Percentiles rank a stretch among this genome's conserved stretches.
Evolutionary conservation across 1,140 invertebrate genomes (phyloP).

Genomic region (Trichonephila clavipes): DNA sequence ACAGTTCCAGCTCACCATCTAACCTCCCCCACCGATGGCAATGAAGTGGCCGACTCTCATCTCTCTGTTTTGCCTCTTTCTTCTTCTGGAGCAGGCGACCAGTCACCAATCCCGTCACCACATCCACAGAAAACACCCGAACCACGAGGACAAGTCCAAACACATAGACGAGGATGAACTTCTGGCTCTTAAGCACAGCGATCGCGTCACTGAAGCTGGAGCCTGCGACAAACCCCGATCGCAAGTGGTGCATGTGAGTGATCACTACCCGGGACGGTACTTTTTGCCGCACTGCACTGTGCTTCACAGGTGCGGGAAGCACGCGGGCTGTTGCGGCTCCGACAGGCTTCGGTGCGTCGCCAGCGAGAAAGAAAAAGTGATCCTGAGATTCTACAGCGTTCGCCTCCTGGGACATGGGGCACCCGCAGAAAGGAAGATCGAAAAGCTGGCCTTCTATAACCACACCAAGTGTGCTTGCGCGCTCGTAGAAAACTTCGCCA

Average conservation of each 20-base stretch:
- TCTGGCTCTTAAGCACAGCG: conserved; percentile 76
- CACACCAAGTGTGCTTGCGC: conserved; percentile 77
- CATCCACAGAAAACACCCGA: neutral
- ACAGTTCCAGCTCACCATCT: neutral
- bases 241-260: conserved; percentile 74
- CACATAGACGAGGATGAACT: neutral
- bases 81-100: neutral
- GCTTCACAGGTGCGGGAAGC: conserved; percentile 76
- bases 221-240: conserved; percentile 72
- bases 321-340: conserved; percentile 75
- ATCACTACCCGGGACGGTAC: conserved; percentile 75
- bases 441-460: conserved; percentile 76
- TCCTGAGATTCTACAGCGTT: conserved; percentile 71
- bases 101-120: neutral
- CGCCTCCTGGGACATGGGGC: neutral
- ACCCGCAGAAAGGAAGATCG: conserved; percentile 68
- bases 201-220: conserved; percentile 59
- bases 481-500: neutral
- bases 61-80: too few relatives aligned
- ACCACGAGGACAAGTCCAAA: neutral
- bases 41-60: neutral
- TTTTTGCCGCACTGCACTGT: conserved; percentile 77
- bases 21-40: neutral
- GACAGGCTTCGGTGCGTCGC: conserved; percentile 70
- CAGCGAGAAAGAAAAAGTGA: conserved; percentile 68